phyloP scores from a whole-genome alignment of 2,113 vertebrate genomes.

The Beaufortia kweichowensis region DNA sequence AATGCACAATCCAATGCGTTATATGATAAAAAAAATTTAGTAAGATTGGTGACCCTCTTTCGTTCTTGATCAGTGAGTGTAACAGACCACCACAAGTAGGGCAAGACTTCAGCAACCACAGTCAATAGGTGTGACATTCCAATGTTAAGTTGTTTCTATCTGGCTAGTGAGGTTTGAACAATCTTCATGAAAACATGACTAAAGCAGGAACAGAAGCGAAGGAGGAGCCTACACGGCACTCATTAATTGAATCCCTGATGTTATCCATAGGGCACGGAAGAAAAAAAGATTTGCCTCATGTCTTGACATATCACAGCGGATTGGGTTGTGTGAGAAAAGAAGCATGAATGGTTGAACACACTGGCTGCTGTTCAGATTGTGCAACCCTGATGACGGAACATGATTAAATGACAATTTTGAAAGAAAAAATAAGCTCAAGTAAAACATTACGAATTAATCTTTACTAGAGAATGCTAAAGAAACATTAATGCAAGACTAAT shows the following conservation, averaged over 20 bases:
- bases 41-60: not conserved
- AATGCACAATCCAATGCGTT: no score
- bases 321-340: not conserved
- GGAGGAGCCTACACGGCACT: no score
- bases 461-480: not conserved
- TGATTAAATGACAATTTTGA: no score
- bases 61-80: not conserved
- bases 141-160: no score
- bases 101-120: not conserved
- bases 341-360: not conserved
- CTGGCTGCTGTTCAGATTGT: not conserved
- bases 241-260: no score
- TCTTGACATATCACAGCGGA: not conserved
- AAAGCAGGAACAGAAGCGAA: no score
- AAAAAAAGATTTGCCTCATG: not conserved
- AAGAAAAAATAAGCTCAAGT: not conserved
- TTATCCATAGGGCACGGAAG: not conserved
- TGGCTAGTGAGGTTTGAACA: no score
- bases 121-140: not conserved
- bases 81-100: no score
- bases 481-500: not conserved
- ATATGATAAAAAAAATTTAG: no score
- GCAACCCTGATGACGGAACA: not conserved
- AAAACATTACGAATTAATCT: not conserved
- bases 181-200: no score